phyloP scores from a whole-genome alignment of 2,113 vertebrate genomes.

The Cepphus grylle region DNA sequence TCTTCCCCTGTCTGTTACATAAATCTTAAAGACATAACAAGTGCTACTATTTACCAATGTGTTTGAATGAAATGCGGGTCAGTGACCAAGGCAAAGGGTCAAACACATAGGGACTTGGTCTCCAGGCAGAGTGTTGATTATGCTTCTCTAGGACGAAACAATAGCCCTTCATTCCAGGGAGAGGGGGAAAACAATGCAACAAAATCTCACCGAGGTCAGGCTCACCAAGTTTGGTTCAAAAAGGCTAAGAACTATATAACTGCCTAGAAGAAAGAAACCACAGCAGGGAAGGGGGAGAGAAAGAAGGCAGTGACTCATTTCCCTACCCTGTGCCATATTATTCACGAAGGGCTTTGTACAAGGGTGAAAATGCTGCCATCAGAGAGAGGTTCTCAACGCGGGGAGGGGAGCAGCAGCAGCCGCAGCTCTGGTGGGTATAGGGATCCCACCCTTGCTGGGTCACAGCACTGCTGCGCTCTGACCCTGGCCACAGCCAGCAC shows the following conservation, averaged over 20 bases:
- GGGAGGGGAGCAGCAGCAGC: background rate
- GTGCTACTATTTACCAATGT: background rate
- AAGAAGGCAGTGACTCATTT: background rate
- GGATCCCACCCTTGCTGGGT: background rate
- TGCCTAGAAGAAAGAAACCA: background rate
- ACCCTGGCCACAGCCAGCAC: background rate
- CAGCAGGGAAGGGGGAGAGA: background rate
- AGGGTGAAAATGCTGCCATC: background rate
- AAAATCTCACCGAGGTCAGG: background rate
- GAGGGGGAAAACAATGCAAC: background rate
- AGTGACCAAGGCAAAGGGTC: conserved; percentile 5
- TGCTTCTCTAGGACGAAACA: background rate
- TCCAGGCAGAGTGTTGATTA: background rate
- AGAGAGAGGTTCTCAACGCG: fast-evolving
- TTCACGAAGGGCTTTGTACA: background rate
- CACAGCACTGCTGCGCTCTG: background rate
- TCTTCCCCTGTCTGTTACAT: background rate
- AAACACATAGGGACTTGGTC: background rate
- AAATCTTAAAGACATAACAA: background rate
- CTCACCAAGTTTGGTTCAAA: background rate
- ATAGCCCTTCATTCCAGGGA: background rate
- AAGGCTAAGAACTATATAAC: background rate
- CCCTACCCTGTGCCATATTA: background rate
- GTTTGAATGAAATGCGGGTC: conserved; percentile 9
- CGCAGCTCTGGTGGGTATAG: fast-evolving